Evolutionary conservation across 1,140 invertebrate genomes (phyloP).

Genomic region (Drosophila oshimai): DNA sequence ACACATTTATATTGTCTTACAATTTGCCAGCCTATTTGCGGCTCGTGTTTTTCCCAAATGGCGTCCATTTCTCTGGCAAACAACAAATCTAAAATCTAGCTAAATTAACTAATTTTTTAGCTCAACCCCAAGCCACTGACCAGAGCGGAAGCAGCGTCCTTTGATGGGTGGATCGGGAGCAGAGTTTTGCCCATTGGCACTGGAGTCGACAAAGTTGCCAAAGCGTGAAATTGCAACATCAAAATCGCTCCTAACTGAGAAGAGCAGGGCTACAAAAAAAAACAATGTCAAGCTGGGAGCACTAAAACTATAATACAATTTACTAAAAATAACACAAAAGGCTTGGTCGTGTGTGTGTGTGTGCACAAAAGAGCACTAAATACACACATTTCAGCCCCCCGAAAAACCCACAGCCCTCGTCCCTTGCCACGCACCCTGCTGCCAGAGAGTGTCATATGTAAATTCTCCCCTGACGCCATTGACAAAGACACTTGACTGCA

Average conservation of each 20-base stretch:
- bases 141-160: constrained; percentile 6
- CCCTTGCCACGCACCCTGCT: constrained; percentile 7
- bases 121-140: constrained; percentile 49
- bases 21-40: constrained; percentile 65
- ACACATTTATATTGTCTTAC: constrained; percentile 5
- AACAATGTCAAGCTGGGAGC: constrained; percentile 51
- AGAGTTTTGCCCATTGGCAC: constrained; percentile 24
- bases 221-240: constrained; percentile 79
- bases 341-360: constrained; percentile 13
- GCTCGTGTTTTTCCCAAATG: constrained; percentile 21
- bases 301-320: constrained; percentile 81
- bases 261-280: neutral
- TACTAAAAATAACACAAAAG: constrained; percentile 75
- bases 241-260: constrained; percentile 38
- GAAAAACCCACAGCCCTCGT: neutral
- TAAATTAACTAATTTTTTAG: constrained; percentile 74
- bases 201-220: constrained; percentile 68
- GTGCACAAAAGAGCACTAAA: constrained; percentile 72
- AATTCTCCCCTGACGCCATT: constrained; percentile 78
- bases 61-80: constrained; percentile 7
- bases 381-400: constrained; percentile 32
- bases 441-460: constrained; percentile 73
- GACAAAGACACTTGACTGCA: constrained; percentile 70
- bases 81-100: constrained; percentile 26
- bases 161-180: neutral